A percentile compares a stretch with the other conserved stretches of the same genome.
These are phyloP conservation scores for Cryptocheilus praepositus DNA, from an alignment of 2,888 invertebrate species.

Conservation along the genomic window DNA sequence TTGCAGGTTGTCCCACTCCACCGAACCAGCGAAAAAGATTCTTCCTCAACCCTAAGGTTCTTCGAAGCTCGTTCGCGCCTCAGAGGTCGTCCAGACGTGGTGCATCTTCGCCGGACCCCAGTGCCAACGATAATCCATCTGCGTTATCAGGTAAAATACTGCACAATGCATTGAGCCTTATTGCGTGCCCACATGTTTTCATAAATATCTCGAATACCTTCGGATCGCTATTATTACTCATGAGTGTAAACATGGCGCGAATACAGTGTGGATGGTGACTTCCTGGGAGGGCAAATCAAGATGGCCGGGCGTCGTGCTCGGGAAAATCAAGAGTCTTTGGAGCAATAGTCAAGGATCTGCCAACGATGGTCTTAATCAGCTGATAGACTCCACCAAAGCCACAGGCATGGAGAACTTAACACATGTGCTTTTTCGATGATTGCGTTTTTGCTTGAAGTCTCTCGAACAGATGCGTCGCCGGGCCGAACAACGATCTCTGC, in stretches of 20 bases:
- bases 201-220: no score
- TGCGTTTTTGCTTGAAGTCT: no score
- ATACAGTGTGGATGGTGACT: conserved; percentile 73
- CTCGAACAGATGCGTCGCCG: no score
- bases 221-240: no score
- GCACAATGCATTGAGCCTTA: no score
- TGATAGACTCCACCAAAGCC: conserved; percentile 73
- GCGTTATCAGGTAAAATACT: conserved; percentile 83
- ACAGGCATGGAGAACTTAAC: conserved; percentile 78
- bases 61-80: conserved; percentile 84
- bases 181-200: no score
- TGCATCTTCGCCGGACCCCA: conserved; percentile 65
- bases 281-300: conserved; percentile 77
- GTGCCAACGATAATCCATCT: conserved; percentile 79
- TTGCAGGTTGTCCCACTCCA: conserved; percentile 84
- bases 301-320: conserved; percentile 88
- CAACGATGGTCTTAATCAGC: conserved; percentile 87
- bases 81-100: conserved; percentile 66
- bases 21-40: conserved; percentile 86
- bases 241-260: neutral
- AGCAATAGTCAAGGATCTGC: conserved; percentile 85
- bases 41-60: conserved; percentile 87
- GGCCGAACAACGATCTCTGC: no score
- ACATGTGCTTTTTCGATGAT: no score
- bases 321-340: conserved; percentile 93